Evolutionary conservation across 2,888 invertebrate species (phyloP).

Genomic region (Panopea generosa): DNA sequence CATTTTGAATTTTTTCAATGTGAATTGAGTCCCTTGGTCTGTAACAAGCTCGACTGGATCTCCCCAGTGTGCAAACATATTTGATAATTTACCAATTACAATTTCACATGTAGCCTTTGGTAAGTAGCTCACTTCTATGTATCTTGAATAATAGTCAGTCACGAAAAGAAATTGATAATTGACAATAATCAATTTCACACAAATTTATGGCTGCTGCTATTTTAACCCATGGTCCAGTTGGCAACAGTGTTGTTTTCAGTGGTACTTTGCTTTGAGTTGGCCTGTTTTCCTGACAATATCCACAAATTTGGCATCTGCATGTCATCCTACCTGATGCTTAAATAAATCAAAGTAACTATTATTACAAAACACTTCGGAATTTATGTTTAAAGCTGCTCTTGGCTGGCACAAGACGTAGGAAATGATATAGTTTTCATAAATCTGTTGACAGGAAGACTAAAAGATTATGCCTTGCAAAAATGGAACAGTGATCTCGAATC

Average conservation of each 20-base stretch:
- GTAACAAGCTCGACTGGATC: slow-evolving; percentile 39
- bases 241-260: slow-evolving; percentile 41
- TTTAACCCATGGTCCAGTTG: slow-evolving; percentile 56
- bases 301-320: slow-evolving; percentile 26
- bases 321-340: slow-evolving; percentile 35
- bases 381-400: too few relatives aligned
- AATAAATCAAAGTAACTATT: too few relatives aligned
- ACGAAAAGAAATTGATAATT: too few relatives aligned
- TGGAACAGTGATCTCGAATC: too few relatives aligned
- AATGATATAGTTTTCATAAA: too few relatives aligned
- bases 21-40: slow-evolving; percentile 53
- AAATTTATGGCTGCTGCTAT: slow-evolving; percentile 49
- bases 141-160: too few relatives aligned
- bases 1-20: slow-evolving; percentile 27
- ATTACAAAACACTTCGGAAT: too few relatives aligned
- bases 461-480: too few relatives aligned
- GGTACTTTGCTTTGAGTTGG: slow-evolving; percentile 48
- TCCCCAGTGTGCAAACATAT: slow-evolving; percentile 51
- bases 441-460: too few relatives aligned
- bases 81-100: slow-evolving; percentile 43
- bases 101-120: slow-evolving; percentile 17
- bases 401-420: too few relatives aligned
- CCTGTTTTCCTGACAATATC: slow-evolving; percentile 36
- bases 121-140: slow-evolving; percentile 38
- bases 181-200: too few relatives aligned